These are phyloP conservation scores for Platorchestia sp. DNA, from an alignment of 1,140 invertebrate species.

Conservation along the genomic window DNA sequence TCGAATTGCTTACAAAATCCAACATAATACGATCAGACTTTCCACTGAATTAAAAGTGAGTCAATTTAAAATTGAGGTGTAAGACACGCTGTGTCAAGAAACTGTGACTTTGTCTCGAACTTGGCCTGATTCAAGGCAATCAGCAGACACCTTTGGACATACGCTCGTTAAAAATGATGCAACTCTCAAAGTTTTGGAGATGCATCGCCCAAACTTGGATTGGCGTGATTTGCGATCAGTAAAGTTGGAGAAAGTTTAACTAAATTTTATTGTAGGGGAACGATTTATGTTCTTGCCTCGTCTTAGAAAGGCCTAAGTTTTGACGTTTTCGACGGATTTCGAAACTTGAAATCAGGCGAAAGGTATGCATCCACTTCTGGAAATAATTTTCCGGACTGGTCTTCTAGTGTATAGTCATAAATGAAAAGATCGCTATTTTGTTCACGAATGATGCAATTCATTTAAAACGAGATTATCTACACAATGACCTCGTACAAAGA, in stretches of 20 bases:
- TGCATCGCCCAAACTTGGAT: constrained; percentile 50
- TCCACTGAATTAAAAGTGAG: neutral
- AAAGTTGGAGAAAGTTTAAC: constrained; percentile 31
- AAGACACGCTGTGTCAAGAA: neutral
- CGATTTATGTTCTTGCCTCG: constrained; percentile 15
- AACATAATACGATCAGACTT: too few species aligned
- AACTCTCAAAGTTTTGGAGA: constrained; percentile 32
- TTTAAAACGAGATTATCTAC: neutral
- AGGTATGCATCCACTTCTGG: neutral
- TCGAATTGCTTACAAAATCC: too few species aligned
- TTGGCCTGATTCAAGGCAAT: neutral
- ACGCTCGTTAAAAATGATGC: constrained; percentile 47
- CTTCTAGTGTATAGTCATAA: neutral
- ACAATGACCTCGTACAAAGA: neutral
- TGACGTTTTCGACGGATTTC: neutral
- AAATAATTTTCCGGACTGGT: neutral
- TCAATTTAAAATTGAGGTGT: neutral
- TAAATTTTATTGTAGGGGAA: constrained; percentile 17
- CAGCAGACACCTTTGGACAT: neutral
- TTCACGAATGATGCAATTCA: neutral
- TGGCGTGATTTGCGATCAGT: constrained; percentile 54
- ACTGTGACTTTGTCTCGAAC: neutral
- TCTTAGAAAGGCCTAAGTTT: neutral
- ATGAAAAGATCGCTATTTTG: too few species aligned
- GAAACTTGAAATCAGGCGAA: neutral